A percentile compares a stretch with the other conserved stretches of the same genome.
phyloP scores from a whole-genome alignment of 2,888 invertebrate genomes.

The Mesorhabditis spiculigera region DNA sequence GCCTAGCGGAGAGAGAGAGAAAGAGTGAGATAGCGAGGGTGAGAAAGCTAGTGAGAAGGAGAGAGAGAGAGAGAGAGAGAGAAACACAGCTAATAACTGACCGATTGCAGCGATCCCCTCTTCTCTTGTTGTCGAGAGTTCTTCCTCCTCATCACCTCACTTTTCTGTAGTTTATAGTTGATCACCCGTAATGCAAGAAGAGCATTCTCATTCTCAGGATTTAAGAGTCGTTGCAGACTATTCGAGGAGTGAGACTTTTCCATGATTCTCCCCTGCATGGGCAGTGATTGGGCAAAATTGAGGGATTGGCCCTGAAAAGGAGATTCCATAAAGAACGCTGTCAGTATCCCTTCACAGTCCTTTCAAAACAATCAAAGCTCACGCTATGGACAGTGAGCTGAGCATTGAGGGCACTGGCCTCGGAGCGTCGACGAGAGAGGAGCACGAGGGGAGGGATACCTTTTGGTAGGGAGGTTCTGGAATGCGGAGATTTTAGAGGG shows the following conservation, averaged over 20 bases:
- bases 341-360: too few relatives aligned
- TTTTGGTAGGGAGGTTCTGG: not conserved
- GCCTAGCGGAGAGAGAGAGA: too few relatives aligned
- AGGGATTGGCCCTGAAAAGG: slow-evolving; percentile 4
- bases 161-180: not conserved
- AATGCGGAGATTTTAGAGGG: not conserved
- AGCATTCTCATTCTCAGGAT: slow-evolving; percentile 1
- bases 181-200: not conserved
- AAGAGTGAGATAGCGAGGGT: too few relatives aligned
- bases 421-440: not conserved
- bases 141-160: not conserved
- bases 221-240: slow-evolving; percentile 1
- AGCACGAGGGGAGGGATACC: not conserved
- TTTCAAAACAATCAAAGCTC: not conserved
- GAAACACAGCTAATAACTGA: too few relatives aligned
- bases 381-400: slow-evolving; percentile 1
- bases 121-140: not conserved
- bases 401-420: slow-evolving; percentile 4
- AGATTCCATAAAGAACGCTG: not conserved
- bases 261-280: not conserved
- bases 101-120: not conserved
- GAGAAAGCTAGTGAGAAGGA: too few relatives aligned
- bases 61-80: too few relatives aligned
- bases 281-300: not conserved
- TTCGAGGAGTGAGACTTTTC: not conserved